Evolutionary conservation across 2,113 vertebrate genomes (phyloP), one percentile per base, ranked within the genome.

Genomic region (Condylura cristata): DNA sequence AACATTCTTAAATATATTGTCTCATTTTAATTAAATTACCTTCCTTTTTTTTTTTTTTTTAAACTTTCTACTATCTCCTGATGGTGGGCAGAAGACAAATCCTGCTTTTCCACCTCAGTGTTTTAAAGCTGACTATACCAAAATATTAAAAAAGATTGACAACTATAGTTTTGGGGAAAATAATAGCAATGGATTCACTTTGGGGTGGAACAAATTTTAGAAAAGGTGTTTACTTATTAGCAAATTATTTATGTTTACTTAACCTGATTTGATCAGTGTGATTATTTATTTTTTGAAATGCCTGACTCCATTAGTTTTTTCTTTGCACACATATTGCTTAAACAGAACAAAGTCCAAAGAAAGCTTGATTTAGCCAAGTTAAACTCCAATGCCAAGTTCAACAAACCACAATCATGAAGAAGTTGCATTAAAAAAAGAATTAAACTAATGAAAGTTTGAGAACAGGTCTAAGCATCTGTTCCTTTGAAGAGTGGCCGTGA

Each of bases 321-420:
- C 53, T 92, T 53, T 80, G 70, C 79, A 88, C 46, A 93, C 66
- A 95, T 20, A 85, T 81, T 96, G 95, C 70, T 96, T 95, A 95
- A 95, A 94, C 63, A 93, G 71, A 89, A 91, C 93, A 79, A 96
- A 97, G 96, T 97, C 87, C 89, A 97, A 96, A 96, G 81, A 96
- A 68, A 91, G 61, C 8, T 37, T 94, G 71, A 93, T 84, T 94
- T 91, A 95, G 95, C n/a, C 70, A 93, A 87, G 94, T 89, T 78
- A 92, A 96, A 93, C n/a, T 32, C 8, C 18, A 44, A 63, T 93
- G 91, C 89, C 84, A 97, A 96, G 5, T 44, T 91, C 86, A 96
- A 96, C 63, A 93, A 95, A 94, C 66, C 41, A 78, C 81, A 51
- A 80, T 94, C 18, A 91, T 70, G 92, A 92, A 91, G 32, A 74